Evolutionary conservation across 2,888 invertebrate genomes (phyloP).

Genomic region (Ichneumon xanthorius): DNA sequence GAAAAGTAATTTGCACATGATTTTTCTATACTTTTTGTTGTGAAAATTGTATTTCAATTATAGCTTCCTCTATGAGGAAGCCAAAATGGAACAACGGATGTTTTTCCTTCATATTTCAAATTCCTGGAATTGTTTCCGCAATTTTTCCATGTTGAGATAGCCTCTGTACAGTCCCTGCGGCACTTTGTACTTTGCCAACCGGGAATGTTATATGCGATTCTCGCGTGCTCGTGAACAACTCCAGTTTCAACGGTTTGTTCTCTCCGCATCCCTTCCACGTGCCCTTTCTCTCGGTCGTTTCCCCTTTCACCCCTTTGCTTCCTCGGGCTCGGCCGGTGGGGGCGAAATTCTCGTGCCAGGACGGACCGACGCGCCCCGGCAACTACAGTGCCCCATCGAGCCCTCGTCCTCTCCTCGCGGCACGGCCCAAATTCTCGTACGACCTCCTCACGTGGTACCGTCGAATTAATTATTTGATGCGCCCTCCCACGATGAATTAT

Average conservation of each 20-base stretch:
- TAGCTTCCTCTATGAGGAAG: too few species aligned
- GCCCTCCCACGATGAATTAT: conserved; percentile 75
- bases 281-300: neutral
- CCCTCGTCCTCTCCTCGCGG: neutral
- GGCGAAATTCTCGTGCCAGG: conserved; percentile 39
- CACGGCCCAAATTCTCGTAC: conserved; percentile 57
- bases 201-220: conserved; percentile 43
- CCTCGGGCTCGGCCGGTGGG: conserved; percentile 1
- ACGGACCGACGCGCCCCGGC: conserved; percentile 26
- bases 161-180: neutral
- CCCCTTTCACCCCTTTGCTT: conserved; percentile 1
- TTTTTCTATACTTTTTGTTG: too few species aligned
- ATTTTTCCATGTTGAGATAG: neutral
- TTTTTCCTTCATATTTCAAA: neutral
- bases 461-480: conserved; percentile 78
- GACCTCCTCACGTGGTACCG: conserved; percentile 69
- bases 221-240: conserved; percentile 44
- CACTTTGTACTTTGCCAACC: conserved; percentile 4
- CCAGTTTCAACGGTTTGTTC: conserved; percentile 41
- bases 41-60: too few species aligned
- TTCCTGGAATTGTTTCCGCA: neutral
- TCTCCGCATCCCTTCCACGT: conserved; percentile 22
- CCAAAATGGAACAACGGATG: too few species aligned
- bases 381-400: neutral
- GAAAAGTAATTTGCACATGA: too few species aligned